Base-by-base conservation (phyloP, 1,140 invertebrate species). In the Lepidostoma basale region DNA sequence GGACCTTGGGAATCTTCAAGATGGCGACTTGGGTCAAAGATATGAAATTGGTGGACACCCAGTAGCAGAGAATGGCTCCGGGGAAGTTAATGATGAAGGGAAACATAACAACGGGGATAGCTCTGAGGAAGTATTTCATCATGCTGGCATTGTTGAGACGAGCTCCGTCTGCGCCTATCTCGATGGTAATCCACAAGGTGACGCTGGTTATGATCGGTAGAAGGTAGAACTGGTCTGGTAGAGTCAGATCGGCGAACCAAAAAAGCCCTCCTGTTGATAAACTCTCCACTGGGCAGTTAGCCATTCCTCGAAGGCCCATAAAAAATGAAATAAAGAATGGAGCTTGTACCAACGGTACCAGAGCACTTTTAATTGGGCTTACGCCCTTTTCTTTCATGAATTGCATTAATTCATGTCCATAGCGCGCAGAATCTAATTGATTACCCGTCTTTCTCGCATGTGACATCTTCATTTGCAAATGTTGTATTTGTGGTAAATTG, bases 321-420 rank as follows among this genome's bases (percentile, higher is more conserved):
- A 97, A 98, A 76, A 96, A 92, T 5, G 95, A 96, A 36, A 98
- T 80, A 78, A 98, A 98, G 4, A 98, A 77, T 0, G 96, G 95
- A 8, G 90, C 92, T 83, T 97, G 95, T 0, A 88, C 85, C 26
- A 96, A 67, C 0, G 93, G 93, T 8, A 92, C 87, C n/a, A 94
- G 58, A 75, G 96, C 80, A 78, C 88, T 90, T 78, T 92, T 95
- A 0, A 95, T 77, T 1, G 93, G 92, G 81, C 90, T 94, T 1
- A 96, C 75, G 0, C 89, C 81, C 70, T 94, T 92, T 62, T 90
- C 86, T 75, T 89, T 91, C 90, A 96, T 93, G 71, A 91, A 94
- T 0, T 78, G 4, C 82, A 89, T 85, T 79, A 97, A 80, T 77
- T 96, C 92, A 74, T 90, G 82, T 8, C 85, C 87, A 81, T 88